Conservation (phyloP, 1,140 invertebrate genomes). For the Magallana ariakensis region DNA sequence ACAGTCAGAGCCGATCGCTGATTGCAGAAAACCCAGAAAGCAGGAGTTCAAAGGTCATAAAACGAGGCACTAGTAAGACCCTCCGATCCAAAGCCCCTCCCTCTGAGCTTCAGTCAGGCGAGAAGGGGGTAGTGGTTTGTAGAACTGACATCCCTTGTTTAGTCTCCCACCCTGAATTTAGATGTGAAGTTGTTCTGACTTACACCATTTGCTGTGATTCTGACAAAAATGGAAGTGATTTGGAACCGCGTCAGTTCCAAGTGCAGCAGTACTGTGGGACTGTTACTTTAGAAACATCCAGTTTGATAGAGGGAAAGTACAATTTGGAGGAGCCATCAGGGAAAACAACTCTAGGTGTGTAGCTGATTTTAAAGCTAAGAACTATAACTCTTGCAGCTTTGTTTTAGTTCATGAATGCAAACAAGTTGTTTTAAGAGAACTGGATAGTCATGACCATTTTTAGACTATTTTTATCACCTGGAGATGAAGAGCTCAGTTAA, state of each 20-base stretch:
- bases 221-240: not conserved
- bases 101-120: not conserved
- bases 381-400: no score
- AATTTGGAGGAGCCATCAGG: not conserved
- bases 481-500: no score
- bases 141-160: not conserved
- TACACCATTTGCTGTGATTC: not conserved
- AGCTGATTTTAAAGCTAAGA: no score
- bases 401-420: no score
- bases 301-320: not conserved
- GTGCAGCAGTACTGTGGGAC: not conserved
- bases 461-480: no score
- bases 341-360: not conserved
- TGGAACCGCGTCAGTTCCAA: not conserved
- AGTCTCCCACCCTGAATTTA: not conserved
- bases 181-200: not conserved
- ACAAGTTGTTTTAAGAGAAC: no score
- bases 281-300: not conserved
- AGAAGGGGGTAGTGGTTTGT: not conserved
- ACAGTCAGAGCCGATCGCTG: not conserved
- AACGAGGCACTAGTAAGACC: not conserved
- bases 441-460: no score
- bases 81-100: not conserved
- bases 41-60: conserved; percentile 21
- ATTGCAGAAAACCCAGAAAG: not conserved